Base-by-base conservation (phyloP, 2,888 invertebrate species). In the Eristalis tenax region DNA sequence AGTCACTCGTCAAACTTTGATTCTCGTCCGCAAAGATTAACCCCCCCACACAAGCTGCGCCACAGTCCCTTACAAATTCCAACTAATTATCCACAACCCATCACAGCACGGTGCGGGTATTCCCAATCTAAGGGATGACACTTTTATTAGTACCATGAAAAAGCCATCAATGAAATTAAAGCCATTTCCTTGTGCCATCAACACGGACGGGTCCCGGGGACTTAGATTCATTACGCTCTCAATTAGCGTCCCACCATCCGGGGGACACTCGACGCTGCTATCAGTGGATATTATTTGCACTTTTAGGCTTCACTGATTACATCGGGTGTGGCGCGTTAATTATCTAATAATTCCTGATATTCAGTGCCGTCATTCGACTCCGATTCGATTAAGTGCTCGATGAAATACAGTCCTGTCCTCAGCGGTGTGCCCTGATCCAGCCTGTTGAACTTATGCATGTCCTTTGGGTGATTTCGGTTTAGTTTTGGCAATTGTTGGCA, bases 121-220 rank as follows among this genome's bases (percentile, higher is more conserved):
- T 15, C 50, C 68, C 59, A 2, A 8, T 15, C 8, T 22, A 63
- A 63, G 57, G 70, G 70, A 71, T 70, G 70, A 64, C 78, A 78
- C 64, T 63, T 78, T 78, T 56, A 71, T 78, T 71, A 78, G 70
- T 28, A 38, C 38, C 70, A 71, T 78, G 70, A 71, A 77, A 77
- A 70, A 56, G 35, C 64, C 78, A 70, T 64, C 64, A 64, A 68
- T 32, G 57, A 28, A 57, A 59, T 76, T 61, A 57, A 22, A 50
- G 22, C 23, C 50, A 22, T 50, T 43, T 43, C 32, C 28, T 4
- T n/a, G 8, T 23, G 26, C 43, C 40, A 26, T n/a, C 26, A 35
- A 8, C 40, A 10, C 38, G 18, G 35, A 32, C 32, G 32, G 32
- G 32, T 32, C 32, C 32, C 32, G 23, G 64, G 56, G 35, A 35